Evolutionary conservation across 1,140 invertebrate genomes (phyloP).

Genomic region (Ips nitidus): DNA sequence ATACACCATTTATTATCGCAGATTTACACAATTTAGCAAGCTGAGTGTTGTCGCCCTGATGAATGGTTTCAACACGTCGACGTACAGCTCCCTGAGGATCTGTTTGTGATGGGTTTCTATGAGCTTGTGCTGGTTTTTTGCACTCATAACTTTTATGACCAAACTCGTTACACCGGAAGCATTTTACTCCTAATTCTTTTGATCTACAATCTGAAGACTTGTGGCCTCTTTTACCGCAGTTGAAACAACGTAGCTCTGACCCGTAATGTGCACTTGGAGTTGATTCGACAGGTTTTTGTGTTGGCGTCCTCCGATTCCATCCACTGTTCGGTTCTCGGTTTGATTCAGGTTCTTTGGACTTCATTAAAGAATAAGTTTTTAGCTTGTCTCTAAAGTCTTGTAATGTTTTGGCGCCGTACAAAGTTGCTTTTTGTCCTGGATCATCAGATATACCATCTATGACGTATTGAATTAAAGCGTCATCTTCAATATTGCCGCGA

Average conservation of each 20-base stretch:
- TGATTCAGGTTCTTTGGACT: neutral
- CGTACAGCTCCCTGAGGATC: no score
- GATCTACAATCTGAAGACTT: neutral
- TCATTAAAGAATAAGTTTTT: constrained; percentile 12
- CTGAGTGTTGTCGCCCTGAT: no score
- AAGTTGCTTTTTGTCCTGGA: constrained; percentile 19
- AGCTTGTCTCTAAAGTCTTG: constrained; percentile 34
- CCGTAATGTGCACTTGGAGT: neutral
- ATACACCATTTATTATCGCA: no score
- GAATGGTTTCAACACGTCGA: no score
- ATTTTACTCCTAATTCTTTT: neutral
- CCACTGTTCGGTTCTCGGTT: no score
- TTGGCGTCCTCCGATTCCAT: no score
- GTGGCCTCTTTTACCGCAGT: neutral
- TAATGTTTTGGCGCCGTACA: constrained; percentile 29
- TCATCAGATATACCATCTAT: constrained; percentile 36
- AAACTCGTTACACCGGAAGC: neutral
- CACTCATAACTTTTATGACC: no score
- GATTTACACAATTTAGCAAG: no score
- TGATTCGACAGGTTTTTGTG: no score
- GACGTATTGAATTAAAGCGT: constrained; percentile 38
- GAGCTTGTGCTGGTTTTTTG: no score
- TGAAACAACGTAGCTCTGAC: neutral
- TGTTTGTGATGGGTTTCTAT: no score
- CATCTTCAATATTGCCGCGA: constrained; percentile 39